These are phyloP conservation scores for Thaumetopoea pityocampa DNA, from an alignment of 1,140 invertebrate species.

Conservation along the genomic window DNA sequence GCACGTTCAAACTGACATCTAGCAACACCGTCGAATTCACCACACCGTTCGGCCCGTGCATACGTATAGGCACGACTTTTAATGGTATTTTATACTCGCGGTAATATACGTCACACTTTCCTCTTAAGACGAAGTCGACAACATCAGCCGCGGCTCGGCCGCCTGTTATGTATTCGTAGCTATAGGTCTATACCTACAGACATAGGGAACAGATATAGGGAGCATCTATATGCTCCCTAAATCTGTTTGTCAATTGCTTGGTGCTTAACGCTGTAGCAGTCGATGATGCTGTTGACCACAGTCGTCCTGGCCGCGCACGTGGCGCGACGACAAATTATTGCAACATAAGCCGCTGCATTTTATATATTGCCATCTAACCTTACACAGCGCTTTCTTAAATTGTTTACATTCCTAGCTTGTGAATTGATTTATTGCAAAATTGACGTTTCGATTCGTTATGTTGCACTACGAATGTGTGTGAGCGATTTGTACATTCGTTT, in stretches of 20 bases:
- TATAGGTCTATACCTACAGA: too few relatives aligned
- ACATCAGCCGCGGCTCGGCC: constrained; percentile 1
- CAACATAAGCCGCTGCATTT: background rate
- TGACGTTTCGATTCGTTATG: constrained; percentile 3
- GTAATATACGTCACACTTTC: constrained; percentile 6
- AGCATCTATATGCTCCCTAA: too few relatives aligned
- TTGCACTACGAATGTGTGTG: constrained; percentile 7
- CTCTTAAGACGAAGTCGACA: background rate
- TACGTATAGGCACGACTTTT: constrained; percentile 22
- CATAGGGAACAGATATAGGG: too few relatives aligned
- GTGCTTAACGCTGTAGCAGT: constrained; percentile 13
- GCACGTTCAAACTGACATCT: constrained; percentile 24
- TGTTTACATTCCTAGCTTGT: constrained; percentile 7
- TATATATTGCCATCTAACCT: background rate
- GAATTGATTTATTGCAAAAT: constrained; percentile 3
- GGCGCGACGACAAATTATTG: too few relatives aligned
- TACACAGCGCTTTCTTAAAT: background rate
- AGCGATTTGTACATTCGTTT: too few relatives aligned
- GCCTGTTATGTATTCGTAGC: background rate
- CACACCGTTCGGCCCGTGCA: constrained; percentile 22
- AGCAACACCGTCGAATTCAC: constrained; percentile 11
- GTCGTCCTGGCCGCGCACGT: constrained; percentile 16
- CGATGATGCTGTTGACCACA: constrained; percentile 25
- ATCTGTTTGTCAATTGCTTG: too few relatives aligned
- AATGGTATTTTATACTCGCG: constrained; percentile 3